Evolutionary conservation across 2,113 vertebrate genomes (phyloP).

Genomic region (Fregata magnificens): DNA sequence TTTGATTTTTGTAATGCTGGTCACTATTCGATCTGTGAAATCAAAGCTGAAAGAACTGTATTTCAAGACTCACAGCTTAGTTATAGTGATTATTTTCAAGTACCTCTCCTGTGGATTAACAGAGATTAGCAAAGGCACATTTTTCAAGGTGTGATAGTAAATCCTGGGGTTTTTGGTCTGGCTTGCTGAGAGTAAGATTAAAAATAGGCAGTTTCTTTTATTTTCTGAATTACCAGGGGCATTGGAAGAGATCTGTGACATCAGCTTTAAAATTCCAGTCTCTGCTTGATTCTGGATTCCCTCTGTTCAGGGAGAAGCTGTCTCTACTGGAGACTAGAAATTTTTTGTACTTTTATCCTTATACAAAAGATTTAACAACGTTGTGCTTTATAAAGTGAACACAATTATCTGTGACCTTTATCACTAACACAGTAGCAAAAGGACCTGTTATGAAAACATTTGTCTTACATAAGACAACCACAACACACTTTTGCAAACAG

Average conservation of each 20-base stretch:
- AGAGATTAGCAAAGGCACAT: not conserved
- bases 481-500: not conserved
- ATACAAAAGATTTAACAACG: not conserved
- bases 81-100: slow-evolving; percentile 16
- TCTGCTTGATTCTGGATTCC: not conserved
- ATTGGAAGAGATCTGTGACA: not conserved
- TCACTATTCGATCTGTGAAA: not conserved
- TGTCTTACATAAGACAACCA: not conserved
- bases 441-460: not conserved
- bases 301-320: not conserved
- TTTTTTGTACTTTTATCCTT: not conserved
- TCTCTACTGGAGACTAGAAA: not conserved
- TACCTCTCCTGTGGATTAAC: not conserved
- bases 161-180: not conserved
- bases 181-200: slow-evolving; percentile 6
- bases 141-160: not conserved
- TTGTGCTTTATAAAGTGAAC: not conserved
- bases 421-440: not conserved
- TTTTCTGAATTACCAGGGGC: not conserved
- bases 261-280: slow-evolving; percentile 5
- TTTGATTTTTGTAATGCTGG: not conserved
- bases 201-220: not conserved
- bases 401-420: slow-evolving; percentile 1
- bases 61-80: not conserved
- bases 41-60: not conserved